Conservation (phyloP, 2,888 invertebrate species). For the Drosophila diplacantha region DNA sequence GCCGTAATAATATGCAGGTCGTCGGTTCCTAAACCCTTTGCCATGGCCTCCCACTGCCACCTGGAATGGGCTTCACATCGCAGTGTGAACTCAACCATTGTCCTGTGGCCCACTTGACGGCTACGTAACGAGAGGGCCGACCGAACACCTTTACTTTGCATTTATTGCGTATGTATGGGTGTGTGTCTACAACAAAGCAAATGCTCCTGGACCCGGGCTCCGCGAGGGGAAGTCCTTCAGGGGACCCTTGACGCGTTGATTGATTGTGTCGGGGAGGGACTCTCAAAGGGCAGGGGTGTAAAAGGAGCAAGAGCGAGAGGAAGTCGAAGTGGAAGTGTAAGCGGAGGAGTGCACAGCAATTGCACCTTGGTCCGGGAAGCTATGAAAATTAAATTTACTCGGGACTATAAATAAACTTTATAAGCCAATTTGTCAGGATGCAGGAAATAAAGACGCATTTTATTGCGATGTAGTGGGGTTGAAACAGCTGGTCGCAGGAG, state of each 20-base stretch:
- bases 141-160: constrained; percentile 67
- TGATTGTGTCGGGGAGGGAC: constrained; percentile 53
- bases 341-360: constrained; percentile 14
- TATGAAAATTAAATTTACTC: constrained; percentile 6
- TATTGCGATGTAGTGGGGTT: neutral
- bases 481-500: neutral
- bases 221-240: constrained; percentile 9
- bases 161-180: constrained; percentile 45
- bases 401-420: constrained; percentile 10
- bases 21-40: constrained; percentile 57
- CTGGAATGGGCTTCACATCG: constrained; percentile 37
- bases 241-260: constrained; percentile 61
- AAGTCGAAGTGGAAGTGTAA: neutral
- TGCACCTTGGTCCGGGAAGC: constrained; percentile 34
- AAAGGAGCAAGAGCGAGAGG: constrained; percentile 5
- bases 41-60: constrained; percentile 1
- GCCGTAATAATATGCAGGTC: constrained; percentile 71
- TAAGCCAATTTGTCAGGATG: constrained; percentile 8
- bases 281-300: constrained; percentile 2
- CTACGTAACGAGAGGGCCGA: constrained; percentile 37
- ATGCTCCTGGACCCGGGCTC: constrained; percentile 35
- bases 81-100: constrained; percentile 56
- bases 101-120: constrained; percentile 50
- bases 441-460: constrained; percentile 2
- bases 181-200: constrained; percentile 53